Evolutionary conservation across 2,113 vertebrate genomes (phyloP).

Genomic region (Gulo gulo): DNA sequence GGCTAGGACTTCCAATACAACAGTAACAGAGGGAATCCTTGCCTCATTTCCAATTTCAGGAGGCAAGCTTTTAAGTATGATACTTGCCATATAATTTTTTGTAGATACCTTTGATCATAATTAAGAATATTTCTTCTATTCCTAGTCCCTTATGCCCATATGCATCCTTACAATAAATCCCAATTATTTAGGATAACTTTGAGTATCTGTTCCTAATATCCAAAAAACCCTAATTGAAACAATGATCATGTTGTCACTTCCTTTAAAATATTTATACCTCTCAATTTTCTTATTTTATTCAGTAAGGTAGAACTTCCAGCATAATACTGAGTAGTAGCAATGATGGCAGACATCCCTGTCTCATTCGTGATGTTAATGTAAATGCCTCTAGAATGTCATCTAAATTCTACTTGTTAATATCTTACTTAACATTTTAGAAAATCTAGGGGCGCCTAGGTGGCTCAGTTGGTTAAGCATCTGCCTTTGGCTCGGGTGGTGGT

Average conservation of each 20-base stretch:
- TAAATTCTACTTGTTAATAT: not conserved
- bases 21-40: not conserved
- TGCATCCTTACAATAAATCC: not conserved
- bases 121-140: not conserved
- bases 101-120: not conserved
- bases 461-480: no score
- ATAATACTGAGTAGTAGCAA: not conserved
- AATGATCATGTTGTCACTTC: not conserved
- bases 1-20: not conserved
- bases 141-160: not conserved
- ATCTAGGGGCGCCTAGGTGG: not conserved
- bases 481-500: no score
- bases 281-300: not conserved
- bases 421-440: not conserved
- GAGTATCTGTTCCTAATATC: not conserved
- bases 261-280: not conserved
- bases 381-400: not conserved
- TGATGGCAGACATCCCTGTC: not conserved
- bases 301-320: not conserved
- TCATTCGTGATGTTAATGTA: constrained; percentile 17
- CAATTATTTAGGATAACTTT: not conserved
- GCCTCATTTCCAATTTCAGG: not conserved
- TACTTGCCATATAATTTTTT: not conserved
- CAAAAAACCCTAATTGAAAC: not conserved
- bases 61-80: constrained; percentile 18